Base-by-base conservation (phyloP, 1,140 invertebrate species). In the Chironomus striatipennis region DNA sequence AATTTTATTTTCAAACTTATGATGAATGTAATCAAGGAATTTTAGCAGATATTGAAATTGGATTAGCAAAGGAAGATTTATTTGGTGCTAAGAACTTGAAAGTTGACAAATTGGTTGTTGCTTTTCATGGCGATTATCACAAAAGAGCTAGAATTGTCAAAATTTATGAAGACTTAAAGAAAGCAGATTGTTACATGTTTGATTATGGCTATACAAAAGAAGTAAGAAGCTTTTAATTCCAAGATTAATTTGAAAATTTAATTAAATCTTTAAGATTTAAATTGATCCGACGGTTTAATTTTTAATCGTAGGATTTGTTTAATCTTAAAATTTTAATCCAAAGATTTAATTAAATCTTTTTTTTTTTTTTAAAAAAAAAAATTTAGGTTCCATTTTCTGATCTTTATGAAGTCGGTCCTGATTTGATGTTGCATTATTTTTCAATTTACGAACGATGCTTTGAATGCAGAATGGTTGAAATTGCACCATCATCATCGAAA, bases 381-480 rank as follows among this genome's bases (percentile, higher is more conserved):
- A n/a, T n/a, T 57, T 57, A 57, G 47, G 1, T 57, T 15, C 10
- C 47, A 12, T 57, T 70, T 21, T 7, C 18, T 10, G 65, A 70
- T 20, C 17, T 70, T 2, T 70, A 20, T 20, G 9, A n/a, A 70
- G 6, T 20, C 1, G 20, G 1, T 9, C 2, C 0, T 0, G 65
- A 70, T 20, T 7, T 18, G 7, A 70, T 70, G 6, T 5, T 20
- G 20, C 5, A 15, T 5, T 70, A 21, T 20, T 70, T 70, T 20
- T 18, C 7, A 70, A n/a, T 70, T 34, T 84, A 86, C 57, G 85
- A 87, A 12, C 81, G 92, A 76, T 91, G 90, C 20, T 87, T 93
- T 76, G 87, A 91, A 79, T 95, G 92, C 79, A 83, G 84, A 42
- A 81, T 95, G 57, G 84, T 86, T 9, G 86, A 86, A 75, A 81